Evolutionary conservation across 1,140 invertebrate genomes (phyloP), one percentile per base, ranked within the genome.

Genomic region (Samia ricini): DNA sequence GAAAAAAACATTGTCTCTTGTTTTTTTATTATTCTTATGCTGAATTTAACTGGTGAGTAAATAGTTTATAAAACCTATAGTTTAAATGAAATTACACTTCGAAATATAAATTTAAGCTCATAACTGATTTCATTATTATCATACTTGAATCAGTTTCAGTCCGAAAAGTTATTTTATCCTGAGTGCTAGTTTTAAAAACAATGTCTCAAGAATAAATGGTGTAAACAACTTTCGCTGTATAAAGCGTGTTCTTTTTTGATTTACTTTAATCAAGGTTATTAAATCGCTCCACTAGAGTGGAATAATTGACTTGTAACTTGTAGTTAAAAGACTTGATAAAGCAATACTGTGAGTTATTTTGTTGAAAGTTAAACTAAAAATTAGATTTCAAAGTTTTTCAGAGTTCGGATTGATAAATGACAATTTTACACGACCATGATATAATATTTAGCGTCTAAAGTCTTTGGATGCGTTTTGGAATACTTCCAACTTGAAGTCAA

Each of bases 41-140:
- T 55, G 15, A 55, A 55, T 24, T 55, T 55, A 24, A 55, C 52
- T 23, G 52, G 52, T 55, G 24, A 55, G 52, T 55, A 5, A 23
- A 15, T 54, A 12, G n/a, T n/a, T n/a, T n/a, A n/a, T n/a, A n/a
- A n/a, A n/a, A n/a, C n/a, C n/a, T n/a, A n/a, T n/a, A n/a, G n/a
- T n/a, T n/a, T n/a, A n/a, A n/a, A n/a, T n/a, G n/a, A n/a, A n/a
- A n/a, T n/a, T n/a, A n/a, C n/a, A n/a, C n/a, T n/a, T n/a, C n/a
- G n/a, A n/a, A n/a, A n/a, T n/a, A n/a, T n/a, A n/a, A n/a, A n/a
- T n/a, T n/a, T n/a, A n/a, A n/a, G n/a, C n/a, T n/a, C n/a, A n/a
- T n/a, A n/a, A n/a, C n/a, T n/a, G n/a, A n/a, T n/a, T n/a, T n/a
- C n/a, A n/a, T n/a, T n/a, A n/a, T n/a, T n/a, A n/a, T n/a, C n/a